Evolutionary conservation across 1,140 invertebrate genomes (phyloP).

Genomic region (Antheraea pernyi): DNA sequence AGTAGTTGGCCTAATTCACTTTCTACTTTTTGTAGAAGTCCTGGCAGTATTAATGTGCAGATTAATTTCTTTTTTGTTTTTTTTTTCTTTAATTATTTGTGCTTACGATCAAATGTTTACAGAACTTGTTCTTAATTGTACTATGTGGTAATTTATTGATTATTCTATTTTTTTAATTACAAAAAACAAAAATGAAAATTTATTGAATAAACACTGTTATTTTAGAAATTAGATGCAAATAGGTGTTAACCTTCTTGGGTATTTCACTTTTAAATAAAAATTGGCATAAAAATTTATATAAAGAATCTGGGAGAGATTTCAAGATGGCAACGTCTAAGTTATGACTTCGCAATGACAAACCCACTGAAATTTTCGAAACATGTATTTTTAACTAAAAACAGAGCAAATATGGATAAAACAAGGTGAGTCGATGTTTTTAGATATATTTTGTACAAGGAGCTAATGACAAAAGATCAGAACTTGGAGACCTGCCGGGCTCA

Average conservation of each 20-base stretch:
- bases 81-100: too few relatives aligned
- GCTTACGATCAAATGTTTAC: too few relatives aligned
- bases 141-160: too few relatives aligned
- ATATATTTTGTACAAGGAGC: constrained; percentile 66
- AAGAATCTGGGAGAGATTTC: background rate
- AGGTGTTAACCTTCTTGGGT: background rate
- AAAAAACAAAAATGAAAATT: too few relatives aligned
- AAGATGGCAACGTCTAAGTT: constrained; percentile 14
- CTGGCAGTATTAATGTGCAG: too few relatives aligned
- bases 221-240: too few relatives aligned
- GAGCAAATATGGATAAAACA: constrained; percentile 36
- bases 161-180: too few relatives aligned
- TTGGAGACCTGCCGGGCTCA: constrained; percentile 63
- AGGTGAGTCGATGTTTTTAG: constrained; percentile 52
- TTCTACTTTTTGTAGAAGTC: too few relatives aligned
- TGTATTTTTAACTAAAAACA: constrained; percentile 19
- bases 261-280: background rate
- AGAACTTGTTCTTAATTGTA: too few relatives aligned
- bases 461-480: constrained; percentile 69
- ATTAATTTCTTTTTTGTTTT: too few relatives aligned
- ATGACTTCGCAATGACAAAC: background rate
- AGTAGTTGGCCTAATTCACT: too few relatives aligned
- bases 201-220: too few relatives aligned
- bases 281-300: background rate
- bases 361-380: background rate